A percentile compares a stretch with the other conserved stretches of the same genome.
These are phyloP conservation scores for Schizopygopsis malacanthus DNA, from an alignment of 2,797 vertebrate species.

Conservation along the genomic window DNA sequence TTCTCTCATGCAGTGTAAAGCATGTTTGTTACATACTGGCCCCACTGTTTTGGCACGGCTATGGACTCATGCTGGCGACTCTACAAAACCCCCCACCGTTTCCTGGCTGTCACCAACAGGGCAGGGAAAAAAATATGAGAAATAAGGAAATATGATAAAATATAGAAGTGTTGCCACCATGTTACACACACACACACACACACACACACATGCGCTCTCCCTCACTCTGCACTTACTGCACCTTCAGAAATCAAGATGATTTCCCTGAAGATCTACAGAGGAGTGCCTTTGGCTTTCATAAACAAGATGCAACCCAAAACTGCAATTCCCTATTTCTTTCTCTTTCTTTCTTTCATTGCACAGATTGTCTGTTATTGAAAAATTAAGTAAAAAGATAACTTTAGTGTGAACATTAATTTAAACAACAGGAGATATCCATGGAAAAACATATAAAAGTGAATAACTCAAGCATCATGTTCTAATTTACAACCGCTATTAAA, in stretches of 20 bases:
- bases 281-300: constrained; percentile 37
- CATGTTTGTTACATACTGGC: constrained; percentile 55
- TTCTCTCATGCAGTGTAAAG: constrained; percentile 47
- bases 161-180: constrained; percentile 46
- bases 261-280: constrained; percentile 32
- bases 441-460: background rate
- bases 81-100: constrained; percentile 63
- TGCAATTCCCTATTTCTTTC: constrained; percentile 6
- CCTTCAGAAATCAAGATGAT: constrained; percentile 39
- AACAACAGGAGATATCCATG: constrained; percentile 1
- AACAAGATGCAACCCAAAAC: constrained; percentile 34
- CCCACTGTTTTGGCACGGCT: constrained; percentile 59
- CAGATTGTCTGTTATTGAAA: constrained; percentile 8
- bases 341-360: background rate
- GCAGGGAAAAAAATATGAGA: constrained; percentile 54
- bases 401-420: background rate
- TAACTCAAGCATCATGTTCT: background rate
- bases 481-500: background rate
- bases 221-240: constrained; percentile 29
- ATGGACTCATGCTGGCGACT: constrained; percentile 56
- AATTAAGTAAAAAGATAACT: background rate
- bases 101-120: constrained; percentile 62
- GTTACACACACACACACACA: constrained; percentile 10
- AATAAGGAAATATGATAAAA: constrained; percentile 55
- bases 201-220: background rate